Evolutionary conservation across 2,888 invertebrate species (phyloP).

Genomic region (Oeneis ivallda): DNA sequence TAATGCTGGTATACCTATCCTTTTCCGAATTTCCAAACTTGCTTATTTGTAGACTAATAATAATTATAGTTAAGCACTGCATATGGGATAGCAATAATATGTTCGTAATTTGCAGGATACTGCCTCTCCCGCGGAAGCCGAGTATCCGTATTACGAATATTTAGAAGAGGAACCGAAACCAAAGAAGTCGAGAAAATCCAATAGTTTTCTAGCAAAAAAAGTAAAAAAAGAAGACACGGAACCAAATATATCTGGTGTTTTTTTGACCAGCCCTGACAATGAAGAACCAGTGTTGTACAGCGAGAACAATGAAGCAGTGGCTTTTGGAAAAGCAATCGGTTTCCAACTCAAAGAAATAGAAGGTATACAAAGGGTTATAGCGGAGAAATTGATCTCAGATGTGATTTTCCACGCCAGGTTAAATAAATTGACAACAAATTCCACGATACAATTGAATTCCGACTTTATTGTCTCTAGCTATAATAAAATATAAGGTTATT

Average conservation of each 20-base stretch:
- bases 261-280: background rate
- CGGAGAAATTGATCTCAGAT: slow-evolving; percentile 56
- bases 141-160: slow-evolving; percentile 12
- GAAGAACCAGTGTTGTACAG: slow-evolving; percentile 1
- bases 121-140: background rate
- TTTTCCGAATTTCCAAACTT: too few species aligned
- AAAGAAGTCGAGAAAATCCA: slow-evolving; percentile 16
- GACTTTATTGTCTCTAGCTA: slow-evolving; percentile 19
- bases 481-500: background rate
- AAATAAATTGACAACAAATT: slow-evolving; percentile 43
- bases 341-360: slow-evolving; percentile 47
- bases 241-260: slow-evolving; percentile 16
- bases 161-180: slow-evolving; percentile 19
- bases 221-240: background rate
- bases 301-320: slow-evolving; percentile 20
- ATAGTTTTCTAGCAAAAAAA: background rate
- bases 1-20: too few species aligned
- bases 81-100: background rate
- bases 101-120: slow-evolving; percentile 7
- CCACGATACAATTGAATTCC: slow-evolving; percentile 32
- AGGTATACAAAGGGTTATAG: slow-evolving; percentile 46
- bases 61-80: too few species aligned
- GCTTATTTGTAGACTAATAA: too few species aligned
- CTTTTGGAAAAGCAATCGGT: slow-evolving; percentile 47
- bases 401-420: slow-evolving; percentile 50